These are phyloP conservation scores for Macaria liturata DNA, from an alignment of 2,888 invertebrate species.

Conservation along the genomic window DNA sequence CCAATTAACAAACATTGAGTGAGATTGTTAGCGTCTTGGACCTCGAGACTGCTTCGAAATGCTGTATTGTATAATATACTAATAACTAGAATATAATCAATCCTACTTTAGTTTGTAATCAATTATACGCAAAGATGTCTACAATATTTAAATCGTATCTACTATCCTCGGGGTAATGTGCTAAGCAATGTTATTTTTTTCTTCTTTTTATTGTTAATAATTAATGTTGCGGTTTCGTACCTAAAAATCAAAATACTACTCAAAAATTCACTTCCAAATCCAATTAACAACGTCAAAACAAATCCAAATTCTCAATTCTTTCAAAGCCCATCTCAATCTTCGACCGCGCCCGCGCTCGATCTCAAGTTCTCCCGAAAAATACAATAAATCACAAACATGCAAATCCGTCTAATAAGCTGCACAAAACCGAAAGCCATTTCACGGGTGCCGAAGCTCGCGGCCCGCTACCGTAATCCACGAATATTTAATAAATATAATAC, in stretches of 20 bases:
- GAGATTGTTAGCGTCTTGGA: slow-evolving; percentile 12
- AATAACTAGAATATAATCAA: no score
- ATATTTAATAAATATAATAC: slow-evolving; percentile 58
- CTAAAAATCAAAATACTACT: no score
- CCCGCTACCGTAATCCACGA: slow-evolving; percentile 65
- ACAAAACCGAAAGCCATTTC: slow-evolving; percentile 82
- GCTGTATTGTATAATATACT: no score
- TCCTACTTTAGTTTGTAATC: no score
- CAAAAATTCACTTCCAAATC: no score
- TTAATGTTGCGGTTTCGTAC: no score
- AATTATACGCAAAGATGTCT: no score
- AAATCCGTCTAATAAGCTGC: slow-evolving; percentile 82
- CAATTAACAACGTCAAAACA: no score
- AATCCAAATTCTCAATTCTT: slow-evolving; percentile 1
- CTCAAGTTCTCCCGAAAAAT: slow-evolving; percentile 42
- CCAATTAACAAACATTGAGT: slow-evolving; percentile 18
- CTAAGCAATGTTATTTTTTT: no score
- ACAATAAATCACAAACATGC: slow-evolving; percentile 82
- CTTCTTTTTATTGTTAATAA: no score
- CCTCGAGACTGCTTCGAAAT: neutral
- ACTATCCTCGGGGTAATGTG: no score
- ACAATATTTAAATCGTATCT: no score
- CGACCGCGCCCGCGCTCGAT: slow-evolving; percentile 33
- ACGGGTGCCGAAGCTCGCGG: slow-evolving; percentile 65
- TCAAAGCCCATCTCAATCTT: slow-evolving; percentile 44